Percentiles rank a stretch among this genome's conserved stretches.
Conservation (phyloP, 2,888 invertebrate species). For the Harpagoxenus sublaevis region DNA sequence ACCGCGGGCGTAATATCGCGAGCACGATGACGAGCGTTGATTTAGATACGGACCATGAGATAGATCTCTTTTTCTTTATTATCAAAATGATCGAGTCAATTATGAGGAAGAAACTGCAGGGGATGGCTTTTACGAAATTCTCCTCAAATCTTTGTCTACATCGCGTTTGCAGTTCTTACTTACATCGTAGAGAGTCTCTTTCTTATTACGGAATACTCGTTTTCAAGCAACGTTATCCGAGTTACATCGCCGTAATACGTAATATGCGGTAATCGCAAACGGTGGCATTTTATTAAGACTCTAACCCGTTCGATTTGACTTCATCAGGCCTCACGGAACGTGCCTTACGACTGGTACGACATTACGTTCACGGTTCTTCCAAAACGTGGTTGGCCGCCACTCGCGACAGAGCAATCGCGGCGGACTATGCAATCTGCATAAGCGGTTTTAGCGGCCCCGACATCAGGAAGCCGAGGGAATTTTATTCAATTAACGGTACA, state of each 20-base stretch:
- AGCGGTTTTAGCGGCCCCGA: conserved; percentile 53
- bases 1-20: conserved; percentile 4
- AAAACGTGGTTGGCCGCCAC: conserved; percentile 52
- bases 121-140: background rate
- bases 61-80: conserved; percentile 15
- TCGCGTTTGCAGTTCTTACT: conserved; percentile 11
- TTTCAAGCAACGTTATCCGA: conserved; percentile 58
- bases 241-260: conserved; percentile 36
- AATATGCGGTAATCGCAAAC: conserved; percentile 61
- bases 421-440: conserved; percentile 61
- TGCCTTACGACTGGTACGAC: conserved; percentile 70
- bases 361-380: conserved; percentile 67
- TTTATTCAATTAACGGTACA: conserved; percentile 69
- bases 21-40: conserved; percentile 12
- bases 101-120: background rate
- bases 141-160: background rate
- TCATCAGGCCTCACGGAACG: conserved; percentile 49
- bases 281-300: conserved; percentile 65
- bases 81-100: background rate
- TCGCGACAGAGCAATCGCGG: conserved; percentile 42
- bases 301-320: conserved; percentile 54
- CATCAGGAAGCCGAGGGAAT: conserved; percentile 57
- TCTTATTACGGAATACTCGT: conserved; percentile 58
- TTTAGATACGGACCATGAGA: background rate
- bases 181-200: conserved; percentile 45